These are phyloP conservation scores for Penaeus vannamei DNA, from an alignment of 1,140 invertebrate genomes.

Conservation along the genomic window DNA sequence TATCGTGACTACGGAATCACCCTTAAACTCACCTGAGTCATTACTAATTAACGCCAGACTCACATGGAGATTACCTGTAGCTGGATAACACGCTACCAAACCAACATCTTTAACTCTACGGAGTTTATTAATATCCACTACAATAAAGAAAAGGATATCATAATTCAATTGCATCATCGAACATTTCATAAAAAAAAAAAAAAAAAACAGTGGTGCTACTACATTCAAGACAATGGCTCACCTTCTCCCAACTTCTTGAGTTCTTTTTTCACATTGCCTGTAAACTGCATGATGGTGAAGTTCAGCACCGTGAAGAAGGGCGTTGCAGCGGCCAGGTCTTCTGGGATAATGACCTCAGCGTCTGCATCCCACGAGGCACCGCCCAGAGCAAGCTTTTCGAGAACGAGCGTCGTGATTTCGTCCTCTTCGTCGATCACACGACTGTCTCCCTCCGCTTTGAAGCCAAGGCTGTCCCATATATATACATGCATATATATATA, in stretches of 20 bases:
- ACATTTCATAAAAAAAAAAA: not conserved
- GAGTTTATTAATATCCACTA: too few species aligned
- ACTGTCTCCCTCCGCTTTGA: constrained; percentile 41
- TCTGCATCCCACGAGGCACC: constrained; percentile 46
- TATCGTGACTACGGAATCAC: too few species aligned
- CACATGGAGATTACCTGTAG: too few species aligned
- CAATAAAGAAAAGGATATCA: not conserved
- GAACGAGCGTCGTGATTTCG: constrained; percentile 41
- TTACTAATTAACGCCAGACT: too few species aligned
- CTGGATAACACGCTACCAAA: too few species aligned
- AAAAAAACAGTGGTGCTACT: not conserved
- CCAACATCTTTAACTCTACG: too few species aligned
- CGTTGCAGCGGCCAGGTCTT: constrained; percentile 41
- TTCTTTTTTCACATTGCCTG: constrained; percentile 41
- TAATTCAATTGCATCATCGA: too few species aligned
- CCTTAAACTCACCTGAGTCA: too few species aligned
- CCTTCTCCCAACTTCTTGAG: constrained; percentile 42
- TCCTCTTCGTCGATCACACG: constrained; percentile 48
- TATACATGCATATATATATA: too few species aligned
- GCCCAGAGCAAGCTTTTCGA: constrained; percentile 47
- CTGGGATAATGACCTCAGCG: constrained; percentile 48
- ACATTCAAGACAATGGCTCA: not conserved
- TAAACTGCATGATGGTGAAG: constrained; percentile 48
- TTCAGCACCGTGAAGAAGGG: constrained; percentile 37
- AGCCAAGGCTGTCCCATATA: constrained; percentile 9